Evolutionary conservation across 2,797 vertebrate genomes (phyloP), one percentile per base, ranked within the genome.

Genomic region (Morus bassanus): DNA sequence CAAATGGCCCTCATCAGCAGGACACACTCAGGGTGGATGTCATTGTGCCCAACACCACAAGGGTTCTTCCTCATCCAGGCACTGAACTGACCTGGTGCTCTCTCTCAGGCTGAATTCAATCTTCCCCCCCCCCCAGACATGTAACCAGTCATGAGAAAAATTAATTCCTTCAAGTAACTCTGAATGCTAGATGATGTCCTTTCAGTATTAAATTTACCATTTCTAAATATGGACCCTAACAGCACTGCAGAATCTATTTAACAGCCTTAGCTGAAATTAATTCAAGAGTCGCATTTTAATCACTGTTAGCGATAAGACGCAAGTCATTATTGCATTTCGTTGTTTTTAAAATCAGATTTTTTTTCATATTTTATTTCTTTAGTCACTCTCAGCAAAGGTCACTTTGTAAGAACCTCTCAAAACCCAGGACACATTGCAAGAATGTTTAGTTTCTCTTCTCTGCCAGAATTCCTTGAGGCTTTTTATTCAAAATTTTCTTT

Each of bases 11-110:
- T 72, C 37, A 27, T 19, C 50, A 76, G 30, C 39, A 22, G 51
- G 31, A 30, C 22, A 14, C 1, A 1, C 5, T 7, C 0, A 0
- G 10, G 23, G 1, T 11, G 33, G 39, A 28, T 19, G 3, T 70
- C 69, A 37, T 2, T 2, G 1, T 12, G 4, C 8, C 57, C 78
- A 70, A 6, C 19, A 31, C 12, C 9, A 0, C 8, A 18, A 7
- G 0, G 0, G 9, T 30, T 45, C 45, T 22, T 76, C 63, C 50
- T 51, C 56, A 24, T 4, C 41, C 57, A 18, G 18, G 59, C 2
- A 2, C 46, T 60, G 35, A 65, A 33, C 13, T 1, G 4, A 21
- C 13, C 25, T 5, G 0, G 7, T 24, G 28, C 35, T 79, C 31
- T 60, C 37, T 35, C 28, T 39, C 2, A 0, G 39, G n/a, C 41